phyloP scores from a whole-genome alignment of 2,888 invertebrate species.

The Aspidiotus rigidus region DNA sequence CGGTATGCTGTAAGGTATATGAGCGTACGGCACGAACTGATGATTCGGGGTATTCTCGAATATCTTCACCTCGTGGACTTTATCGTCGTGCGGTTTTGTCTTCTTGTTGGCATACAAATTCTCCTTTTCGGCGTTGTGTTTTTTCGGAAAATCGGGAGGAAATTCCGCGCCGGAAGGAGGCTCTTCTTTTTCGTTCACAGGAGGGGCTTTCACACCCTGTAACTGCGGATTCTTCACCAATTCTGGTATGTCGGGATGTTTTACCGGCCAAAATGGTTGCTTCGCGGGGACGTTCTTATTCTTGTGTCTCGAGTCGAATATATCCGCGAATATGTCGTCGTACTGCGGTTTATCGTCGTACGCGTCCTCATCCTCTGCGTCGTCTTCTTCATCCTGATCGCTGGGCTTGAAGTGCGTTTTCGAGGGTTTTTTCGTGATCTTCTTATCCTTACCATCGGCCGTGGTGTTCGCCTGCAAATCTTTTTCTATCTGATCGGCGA shows the following conservation, averaged over 20 bases:
- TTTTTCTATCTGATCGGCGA: constrained; percentile 29
- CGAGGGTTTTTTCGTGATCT: constrained; percentile 16
- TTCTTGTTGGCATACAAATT: constrained; percentile 3
- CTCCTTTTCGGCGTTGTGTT: constrained; percentile 7
- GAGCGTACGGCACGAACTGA: constrained; percentile 15
- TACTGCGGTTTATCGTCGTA: constrained; percentile 25
- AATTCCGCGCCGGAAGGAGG: not conserved
- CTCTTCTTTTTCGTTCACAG: not conserved
- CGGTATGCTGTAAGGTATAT: constrained; percentile 21
- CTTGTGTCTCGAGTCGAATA: constrained; percentile 26
- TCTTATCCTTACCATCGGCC: constrained; percentile 1
- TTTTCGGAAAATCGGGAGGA: constrained; percentile 17
- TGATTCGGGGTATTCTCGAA: constrained; percentile 3
- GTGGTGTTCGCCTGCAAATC: constrained; percentile 24
- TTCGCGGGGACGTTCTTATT: constrained; percentile 8
- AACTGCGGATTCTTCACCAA: constrained; percentile 12
- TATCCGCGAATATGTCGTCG: constrained; percentile 29
- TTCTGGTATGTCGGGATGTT: constrained; percentile 11
- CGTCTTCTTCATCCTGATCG: constrained; percentile 18
- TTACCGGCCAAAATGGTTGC: constrained; percentile 22
- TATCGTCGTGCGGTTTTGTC: constrained; percentile 12
- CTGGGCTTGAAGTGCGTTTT: constrained; percentile 8
- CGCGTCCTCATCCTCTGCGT: constrained; percentile 12
- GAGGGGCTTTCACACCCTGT: not conserved
- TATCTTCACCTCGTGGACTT: constrained; percentile 8